Conservation (phyloP, 2,113 vertebrate genomes). For the Ptyas mucosa region DNA sequence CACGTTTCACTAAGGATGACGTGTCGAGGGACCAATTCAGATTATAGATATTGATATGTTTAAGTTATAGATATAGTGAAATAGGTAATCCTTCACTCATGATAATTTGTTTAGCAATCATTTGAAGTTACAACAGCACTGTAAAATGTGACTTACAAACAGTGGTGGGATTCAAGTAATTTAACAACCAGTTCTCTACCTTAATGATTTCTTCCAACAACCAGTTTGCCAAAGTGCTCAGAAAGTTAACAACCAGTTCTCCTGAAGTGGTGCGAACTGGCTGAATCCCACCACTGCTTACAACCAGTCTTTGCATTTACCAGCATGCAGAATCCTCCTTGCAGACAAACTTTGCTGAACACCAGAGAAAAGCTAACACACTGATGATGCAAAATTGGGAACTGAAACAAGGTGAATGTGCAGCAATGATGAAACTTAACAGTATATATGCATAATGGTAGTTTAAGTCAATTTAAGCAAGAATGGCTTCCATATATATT, state of each 20-base stretch:
- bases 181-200: too few relatives aligned
- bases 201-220: too few relatives aligned
- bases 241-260: too few relatives aligned
- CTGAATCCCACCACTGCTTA: too few relatives aligned
- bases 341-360: not conserved
- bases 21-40: too few relatives aligned
- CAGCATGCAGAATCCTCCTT: not conserved
- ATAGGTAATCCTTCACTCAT: not conserved
- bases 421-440: not conserved
- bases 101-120: too few relatives aligned
- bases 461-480: not conserved
- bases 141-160: not conserved
- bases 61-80: not conserved
- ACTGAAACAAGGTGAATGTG: not conserved
- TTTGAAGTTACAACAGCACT: too few relatives aligned
- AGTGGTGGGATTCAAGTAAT: too few relatives aligned
- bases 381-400: not conserved
- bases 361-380: not conserved
- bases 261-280: too few relatives aligned
- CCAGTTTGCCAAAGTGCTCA: too few relatives aligned
- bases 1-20: too few relatives aligned
- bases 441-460: not conserved
- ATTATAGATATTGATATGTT: too few relatives aligned
- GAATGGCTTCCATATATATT: not conserved
- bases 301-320: not conserved